Base-by-base conservation (phyloP, 2,797 vertebrate genomes). In the Pangasius sanitwongsei region DNA sequence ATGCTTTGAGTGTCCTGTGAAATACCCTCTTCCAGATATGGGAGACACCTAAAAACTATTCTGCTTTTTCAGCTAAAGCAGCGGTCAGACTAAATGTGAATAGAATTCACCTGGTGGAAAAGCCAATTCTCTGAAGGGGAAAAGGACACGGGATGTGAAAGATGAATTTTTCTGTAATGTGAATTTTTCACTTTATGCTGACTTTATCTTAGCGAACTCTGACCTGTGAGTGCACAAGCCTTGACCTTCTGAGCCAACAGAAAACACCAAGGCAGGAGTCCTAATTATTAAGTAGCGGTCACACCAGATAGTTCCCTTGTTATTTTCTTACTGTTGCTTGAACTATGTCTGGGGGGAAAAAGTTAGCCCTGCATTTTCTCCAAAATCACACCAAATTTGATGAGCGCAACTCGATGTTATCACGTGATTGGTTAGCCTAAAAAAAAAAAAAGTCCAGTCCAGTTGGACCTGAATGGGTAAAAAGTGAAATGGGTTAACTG, bases 101-200 rank as follows among this genome's bases (percentile, higher is more conserved):
- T 25, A 82, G 41, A 28, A 61, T 9, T 61, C 34, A 82, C 80
- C 34, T 25, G 78, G 20, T 61, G 34, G 57, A 82, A 59, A 61
- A 61, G 55, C 2, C 31, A 41, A 28, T 83, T 83, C 37, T 48
- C 11, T 63, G 81, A 83, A 63, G 81, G 59, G 59, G 80, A 63
- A 61, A 83, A 63, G 57, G 80, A 83, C 80, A 83, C 28, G 80
- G 80, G 12, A n/a, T 63, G 37, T 44, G 23, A 63, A 83, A 28
- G 37, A 41, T 23, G 9, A 23, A 6, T 28, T 44, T 81, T 57
- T 57, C 57, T 63, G 25, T 63, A 63, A 83, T 44, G 59, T 16
- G 57, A 83, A 83, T 83, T 41, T 83, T 41, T 63, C 81, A 61
- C 81, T 63, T 63, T 61, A 16, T 3, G 7, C 25, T 44, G 37